These are phyloP conservation scores for Monoplex corrugatus DNA, from an alignment of 2,888 invertebrate genomes.

Conservation along the genomic window DNA sequence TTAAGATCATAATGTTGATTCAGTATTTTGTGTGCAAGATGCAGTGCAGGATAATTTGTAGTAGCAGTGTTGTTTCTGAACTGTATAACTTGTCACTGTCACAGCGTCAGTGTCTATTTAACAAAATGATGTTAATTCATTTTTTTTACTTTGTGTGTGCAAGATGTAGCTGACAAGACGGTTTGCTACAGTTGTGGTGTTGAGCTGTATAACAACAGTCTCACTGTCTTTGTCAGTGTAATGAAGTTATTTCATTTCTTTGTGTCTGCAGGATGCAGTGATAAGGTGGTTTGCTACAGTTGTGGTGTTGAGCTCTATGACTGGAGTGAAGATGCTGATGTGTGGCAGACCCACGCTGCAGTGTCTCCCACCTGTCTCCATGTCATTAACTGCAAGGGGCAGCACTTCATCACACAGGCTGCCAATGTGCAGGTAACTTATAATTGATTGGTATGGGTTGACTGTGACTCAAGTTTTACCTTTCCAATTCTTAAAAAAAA, in stretches of 20 bases:
- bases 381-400: conserved; percentile 48
- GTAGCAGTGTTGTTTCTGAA: neutral
- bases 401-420: conserved; percentile 54
- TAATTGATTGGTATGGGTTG: neutral
- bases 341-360: conserved; percentile 54
- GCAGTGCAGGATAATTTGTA: too few relatives aligned
- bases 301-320: conserved; percentile 55
- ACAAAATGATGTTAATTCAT: too few relatives aligned
- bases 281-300: conserved; percentile 56
- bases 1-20: too few relatives aligned
- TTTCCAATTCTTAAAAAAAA: neutral
- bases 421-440: conserved; percentile 39
- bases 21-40: neutral
- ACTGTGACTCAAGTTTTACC: neutral
- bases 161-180: conserved; percentile 57
- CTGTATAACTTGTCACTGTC: too few relatives aligned
- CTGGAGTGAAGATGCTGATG: conserved; percentile 54
- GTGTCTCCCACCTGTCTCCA: conserved; percentile 51
- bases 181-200: neutral
- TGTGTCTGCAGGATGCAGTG: conserved; percentile 50
- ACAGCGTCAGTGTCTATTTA: neutral
- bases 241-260: neutral
- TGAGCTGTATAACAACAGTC: neutral
- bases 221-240: neutral
- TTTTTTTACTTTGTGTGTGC: neutral